Evolutionary conservation across 2,888 invertebrate genomes (phyloP), one percentile per base, ranked within the genome.

Genomic region (Volucella inanis): DNA sequence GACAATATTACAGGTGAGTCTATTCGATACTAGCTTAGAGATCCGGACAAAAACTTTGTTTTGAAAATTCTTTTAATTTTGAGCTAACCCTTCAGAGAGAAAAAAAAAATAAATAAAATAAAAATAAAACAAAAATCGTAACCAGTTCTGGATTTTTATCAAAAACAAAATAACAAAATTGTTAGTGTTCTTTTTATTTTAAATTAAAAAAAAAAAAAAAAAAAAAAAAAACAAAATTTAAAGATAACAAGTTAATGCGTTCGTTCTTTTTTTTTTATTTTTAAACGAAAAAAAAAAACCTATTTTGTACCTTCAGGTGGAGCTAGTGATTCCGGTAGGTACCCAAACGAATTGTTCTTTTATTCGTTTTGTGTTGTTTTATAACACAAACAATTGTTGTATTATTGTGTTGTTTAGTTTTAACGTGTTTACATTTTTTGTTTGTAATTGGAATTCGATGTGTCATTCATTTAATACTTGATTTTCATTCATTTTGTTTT

Each of bases 1-100:
- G 97, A 97, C 93, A 97, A 96, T 93, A 95, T 96, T 90, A 94
- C 95, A 91, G 97, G 97, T 94, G 93, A 94, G 89, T 88, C 87
- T 80, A 85, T 72, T 87, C 41, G 31, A 50, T 31, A 22, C 18
- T 61, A 47, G 55, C 49, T 59, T 41, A 11, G 11, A 62, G 8
- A n/a, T 61, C 18, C 11, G 15, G 15, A 14, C 49, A 38, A 59
- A 65, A 59, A 57, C 87, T 87, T 76, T 87, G 45, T 71, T 80
- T 75, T 86, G 81, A 59, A 6, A 31, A 31, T 88, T 62, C 55
- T 88, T 70, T 87, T 50, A 72, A 64, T 70, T 87, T 87, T 67
- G 87, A 81, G 81, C 86, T 78, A 87, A 88, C 74, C 65, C 61
- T 74, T 72, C 54, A 71, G 18, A 81, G 54, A 64, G 59, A 43